A percentile compares a stretch with the other conserved stretches of the same genome.
These are phyloP conservation scores for Drosophila santomea DNA, from an alignment of 1,140 invertebrate species.

Conservation along the genomic window DNA sequence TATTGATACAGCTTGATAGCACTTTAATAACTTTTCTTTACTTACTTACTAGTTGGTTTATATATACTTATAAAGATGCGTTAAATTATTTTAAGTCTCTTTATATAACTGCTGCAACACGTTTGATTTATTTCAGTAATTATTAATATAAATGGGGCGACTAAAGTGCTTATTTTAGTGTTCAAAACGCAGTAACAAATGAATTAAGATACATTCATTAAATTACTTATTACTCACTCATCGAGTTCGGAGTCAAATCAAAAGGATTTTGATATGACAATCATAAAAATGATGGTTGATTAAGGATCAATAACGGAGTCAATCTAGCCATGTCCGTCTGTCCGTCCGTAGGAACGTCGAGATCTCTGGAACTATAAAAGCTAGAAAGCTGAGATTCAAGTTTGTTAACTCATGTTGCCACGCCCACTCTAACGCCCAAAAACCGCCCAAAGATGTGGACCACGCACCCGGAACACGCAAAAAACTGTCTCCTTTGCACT, in stretches of 20 bases:
- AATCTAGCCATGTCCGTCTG: too few relatives aligned
- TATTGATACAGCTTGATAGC: background rate
- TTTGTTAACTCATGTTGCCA: too few relatives aligned
- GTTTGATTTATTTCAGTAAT: conserved; percentile 3
- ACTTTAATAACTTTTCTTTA: background rate
- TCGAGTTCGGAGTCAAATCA: background rate
- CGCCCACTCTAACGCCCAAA: too few relatives aligned
- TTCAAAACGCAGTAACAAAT: background rate
- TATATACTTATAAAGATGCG: too few relatives aligned
- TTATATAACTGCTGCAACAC: background rate
- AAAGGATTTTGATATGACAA: background rate
- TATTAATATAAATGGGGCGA: background rate
- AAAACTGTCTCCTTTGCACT: too few relatives aligned
- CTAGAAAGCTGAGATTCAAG: too few relatives aligned
- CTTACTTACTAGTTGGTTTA: too few relatives aligned
- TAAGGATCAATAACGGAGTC: too few relatives aligned
- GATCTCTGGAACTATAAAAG: too few relatives aligned
- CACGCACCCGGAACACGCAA: too few relatives aligned
- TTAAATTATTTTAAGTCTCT: background rate
- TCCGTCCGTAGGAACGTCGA: too few relatives aligned
- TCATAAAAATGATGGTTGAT: background rate
- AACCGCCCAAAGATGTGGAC: too few relatives aligned
- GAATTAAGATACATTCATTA: background rate
- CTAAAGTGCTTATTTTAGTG: background rate
- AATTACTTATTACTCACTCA: background rate